Base-by-base conservation (phyloP, 1,140 invertebrate genomes). In the Alviniconcha marisindica region DNA sequence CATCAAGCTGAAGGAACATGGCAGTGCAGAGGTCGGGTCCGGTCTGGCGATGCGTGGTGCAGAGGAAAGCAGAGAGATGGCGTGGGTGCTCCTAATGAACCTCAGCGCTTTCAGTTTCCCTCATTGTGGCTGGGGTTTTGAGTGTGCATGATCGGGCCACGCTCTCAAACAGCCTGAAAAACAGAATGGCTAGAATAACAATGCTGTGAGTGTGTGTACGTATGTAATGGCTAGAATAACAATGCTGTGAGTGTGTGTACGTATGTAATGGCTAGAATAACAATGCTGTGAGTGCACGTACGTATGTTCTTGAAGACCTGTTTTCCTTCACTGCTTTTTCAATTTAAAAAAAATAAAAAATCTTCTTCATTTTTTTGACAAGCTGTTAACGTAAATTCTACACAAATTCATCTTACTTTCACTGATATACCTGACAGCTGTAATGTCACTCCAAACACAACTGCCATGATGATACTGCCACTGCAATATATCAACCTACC, bases 91-190 rank as follows among this genome's bases (percentile, higher is more conserved):
- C 18, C 36, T 71, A 71, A 18, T 71, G 69, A 14, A 71, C 83
- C 76, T 89, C 89, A 21, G 84, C 66, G 14, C 85, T 77, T 31
- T 90, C 88, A 10, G 85, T 83, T 18, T 91, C 88, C 63, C 89
- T 71, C 40, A 71, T 38, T 36, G 60, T 80, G 73, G 71, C 33
- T 74, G 83, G 74, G 28, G 79, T 82, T 60, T 88, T 63, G 69
- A 89, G 88, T 56, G 88, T 97, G 93, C 97, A 98, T 0, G 97
- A 98, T 81, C 97, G 95, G 21, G 97, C 97, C 60, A 99, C 97
- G 0, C 97, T 98, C 91, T 98, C 97, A 93, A 99, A 98, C 86
- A 98, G 94, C 91, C 96, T 96, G 92, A 38, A 95, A 89, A 51
- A 79, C 54, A 78, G 77, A 80, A 81, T n/a, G 51, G 33, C 24